Evolutionary conservation across 2,888 invertebrate genomes (phyloP).

Genomic region (Coelopa pilipes): DNA sequence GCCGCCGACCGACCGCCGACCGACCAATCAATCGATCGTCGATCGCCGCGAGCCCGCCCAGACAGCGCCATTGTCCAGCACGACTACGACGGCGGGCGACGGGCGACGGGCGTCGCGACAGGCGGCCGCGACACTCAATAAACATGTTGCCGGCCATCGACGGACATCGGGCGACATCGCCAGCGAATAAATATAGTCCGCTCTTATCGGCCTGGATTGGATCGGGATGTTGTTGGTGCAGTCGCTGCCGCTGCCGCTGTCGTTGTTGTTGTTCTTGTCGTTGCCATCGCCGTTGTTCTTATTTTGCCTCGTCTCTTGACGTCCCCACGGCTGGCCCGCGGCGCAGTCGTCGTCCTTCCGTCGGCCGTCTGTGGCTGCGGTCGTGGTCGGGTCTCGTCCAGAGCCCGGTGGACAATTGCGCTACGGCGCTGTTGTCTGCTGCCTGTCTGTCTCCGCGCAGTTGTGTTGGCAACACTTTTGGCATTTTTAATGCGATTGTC

Average conservation of each 20-base stretch:
- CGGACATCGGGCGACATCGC: slow-evolving; percentile 30
- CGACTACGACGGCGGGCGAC: background rate
- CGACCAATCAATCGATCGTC: slow-evolving; percentile 17
- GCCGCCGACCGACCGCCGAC: background rate
- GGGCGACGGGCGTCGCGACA: slow-evolving; percentile 24
- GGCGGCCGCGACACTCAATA: slow-evolving; percentile 20
- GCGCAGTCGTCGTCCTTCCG: background rate
- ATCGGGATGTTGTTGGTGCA: background rate
- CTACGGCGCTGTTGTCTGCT: slow-evolving; percentile 3
- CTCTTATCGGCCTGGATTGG: slow-evolving; percentile 30
- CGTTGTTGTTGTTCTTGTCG: background rate
- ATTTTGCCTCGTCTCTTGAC: background rate
- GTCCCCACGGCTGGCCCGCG: too few species aligned
- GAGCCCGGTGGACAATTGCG: too few species aligned
- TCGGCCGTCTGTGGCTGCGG: slow-evolving; percentile 1
- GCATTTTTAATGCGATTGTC: slow-evolving; percentile 50
- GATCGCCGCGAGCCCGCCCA: slow-evolving; percentile 21
- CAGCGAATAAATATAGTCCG: slow-evolving; percentile 28
- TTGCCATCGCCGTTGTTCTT: too few species aligned
- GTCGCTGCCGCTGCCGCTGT: background rate
- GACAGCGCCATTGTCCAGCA: slow-evolving; percentile 30
- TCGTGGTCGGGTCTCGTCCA: too few species aligned
- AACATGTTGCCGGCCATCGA: slow-evolving; percentile 24
- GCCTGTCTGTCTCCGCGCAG: slow-evolving; percentile 22
- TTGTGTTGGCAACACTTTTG: slow-evolving; percentile 43